Evolutionary conservation across 2,888 invertebrate genomes (phyloP).

Genomic region (Gnatocerus cornutus): DNA sequence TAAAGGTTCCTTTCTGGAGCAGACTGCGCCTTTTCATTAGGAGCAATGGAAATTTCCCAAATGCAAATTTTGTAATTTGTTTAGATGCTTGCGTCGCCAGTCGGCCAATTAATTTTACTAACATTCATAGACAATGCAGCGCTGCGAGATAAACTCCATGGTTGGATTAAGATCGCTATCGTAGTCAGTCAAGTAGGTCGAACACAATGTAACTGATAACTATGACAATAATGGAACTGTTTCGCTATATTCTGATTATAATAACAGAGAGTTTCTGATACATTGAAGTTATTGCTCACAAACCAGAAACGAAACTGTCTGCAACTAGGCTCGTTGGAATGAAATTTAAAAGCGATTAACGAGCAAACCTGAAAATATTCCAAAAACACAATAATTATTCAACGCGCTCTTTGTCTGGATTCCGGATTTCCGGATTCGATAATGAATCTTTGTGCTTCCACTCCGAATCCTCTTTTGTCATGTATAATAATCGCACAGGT

Average conservation of each 20-base stretch:
- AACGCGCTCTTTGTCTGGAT: constrained; percentile 17
- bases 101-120: constrained; percentile 28
- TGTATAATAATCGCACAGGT: constrained; percentile 35
- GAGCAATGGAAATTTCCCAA: neutral
- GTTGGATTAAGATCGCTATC: constrained; percentile 44
- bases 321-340: too few species aligned
- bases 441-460: constrained; percentile 31
- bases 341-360: too few species aligned
- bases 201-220: constrained; percentile 46
- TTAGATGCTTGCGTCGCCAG: neutral
- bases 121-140: constrained; percentile 36
- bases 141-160: constrained; percentile 36
- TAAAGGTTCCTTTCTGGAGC: too few species aligned
- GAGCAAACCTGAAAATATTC: neutral
- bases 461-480: constrained; percentile 30
- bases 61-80: constrained; percentile 21
- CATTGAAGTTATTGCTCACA: constrained; percentile 35
- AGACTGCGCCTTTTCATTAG: neutral
- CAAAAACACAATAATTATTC: constrained; percentile 12
- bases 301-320: neutral
- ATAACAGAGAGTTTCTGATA: constrained; percentile 24
- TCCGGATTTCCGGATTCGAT: constrained; percentile 24
- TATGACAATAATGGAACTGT: constrained; percentile 44
- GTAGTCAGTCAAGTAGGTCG: constrained; percentile 47
- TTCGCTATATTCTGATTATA: constrained; percentile 40